Conservation (phyloP, 2,888 invertebrate genomes). For the Oeneis ivallda region DNA sequence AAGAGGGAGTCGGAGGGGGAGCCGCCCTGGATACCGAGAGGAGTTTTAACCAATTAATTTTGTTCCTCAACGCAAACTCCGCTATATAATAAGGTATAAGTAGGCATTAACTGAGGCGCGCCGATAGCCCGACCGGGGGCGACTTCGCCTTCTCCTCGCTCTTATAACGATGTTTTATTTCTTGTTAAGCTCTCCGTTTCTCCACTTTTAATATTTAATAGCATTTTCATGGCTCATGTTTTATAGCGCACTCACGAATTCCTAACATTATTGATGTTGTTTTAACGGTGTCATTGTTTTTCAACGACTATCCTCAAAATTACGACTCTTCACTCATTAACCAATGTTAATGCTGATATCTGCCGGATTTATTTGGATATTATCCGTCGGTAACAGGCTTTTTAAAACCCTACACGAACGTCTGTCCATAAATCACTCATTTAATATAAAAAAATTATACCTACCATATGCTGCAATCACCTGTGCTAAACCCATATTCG, state of each 20-base stretch:
- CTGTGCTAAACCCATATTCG: constrained; percentile 51
- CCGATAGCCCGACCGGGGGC: constrained; percentile 78
- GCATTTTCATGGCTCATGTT: constrained; percentile 79
- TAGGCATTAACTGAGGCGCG: constrained; percentile 81
- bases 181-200: constrained; percentile 82
- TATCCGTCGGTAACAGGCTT: neutral
- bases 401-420: neutral
- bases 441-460: constrained; percentile 34
- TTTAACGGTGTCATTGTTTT: constrained; percentile 64
- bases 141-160: constrained; percentile 69
- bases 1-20: constrained; percentile 69
- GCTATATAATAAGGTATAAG: constrained; percentile 83
- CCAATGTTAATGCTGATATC: constrained; percentile 8
- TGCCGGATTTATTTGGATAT: neutral
- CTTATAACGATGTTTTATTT: constrained; percentile 81
- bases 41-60: constrained; percentile 84
- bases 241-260: constrained; percentile 79
- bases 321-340: constrained; percentile 23
- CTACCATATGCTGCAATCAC: constrained; percentile 67
- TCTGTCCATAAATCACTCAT: neutral
- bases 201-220: constrained; percentile 82
- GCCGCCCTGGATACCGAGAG: constrained; percentile 82
- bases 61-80: constrained; percentile 83
- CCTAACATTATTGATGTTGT: constrained; percentile 71
- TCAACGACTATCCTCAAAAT: constrained; percentile 45